These are phyloP conservation scores for Henricia sp. DNA, from an alignment of 53 echinoderm and acorn worm genomes.

Conservation along the genomic window DNA sequence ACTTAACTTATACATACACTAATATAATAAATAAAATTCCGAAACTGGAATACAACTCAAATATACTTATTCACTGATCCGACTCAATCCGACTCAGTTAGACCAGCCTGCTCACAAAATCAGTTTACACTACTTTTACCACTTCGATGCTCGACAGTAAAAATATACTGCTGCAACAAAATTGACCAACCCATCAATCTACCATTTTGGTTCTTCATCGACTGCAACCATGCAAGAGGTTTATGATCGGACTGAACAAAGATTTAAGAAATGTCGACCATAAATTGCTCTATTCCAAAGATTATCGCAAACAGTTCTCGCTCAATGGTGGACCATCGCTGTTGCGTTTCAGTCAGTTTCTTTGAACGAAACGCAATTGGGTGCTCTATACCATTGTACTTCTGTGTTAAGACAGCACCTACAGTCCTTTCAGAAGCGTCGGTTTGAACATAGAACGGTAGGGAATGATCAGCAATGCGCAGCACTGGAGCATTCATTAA, in stretches of 20 bases:
- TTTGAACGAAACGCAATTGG: constrained; percentile 10
- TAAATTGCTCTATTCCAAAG: neutral
- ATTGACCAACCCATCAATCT: constrained; percentile 27
- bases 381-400: constrained; percentile 9
- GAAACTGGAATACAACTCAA: too few relatives aligned
- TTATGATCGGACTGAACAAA: neutral
- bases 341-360: constrained; percentile 15
- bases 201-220: constrained; percentile 16
- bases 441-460: too few relatives aligned
- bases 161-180: neutral
- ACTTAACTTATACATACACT: too few relatives aligned
- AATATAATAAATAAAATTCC: too few relatives aligned
- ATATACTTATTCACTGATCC: too few relatives aligned
- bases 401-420: constrained; percentile 39
- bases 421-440: too few relatives aligned
- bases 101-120: too few relatives aligned
- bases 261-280: neutral
- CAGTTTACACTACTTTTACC: constrained; percentile 16
- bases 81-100: too few relatives aligned
- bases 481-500: too few relatives aligned
- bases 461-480: too few relatives aligned
- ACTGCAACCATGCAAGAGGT: neutral
- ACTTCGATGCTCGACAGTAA: neutral
- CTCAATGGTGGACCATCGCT: constrained; percentile 18
- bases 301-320: constrained; percentile 19